Percentiles rank a stretch among this genome's conserved stretches.
phyloP scores from a whole-genome alignment of 2,797 vertebrate genomes.

The Bryconaethiops microstoma region DNA sequence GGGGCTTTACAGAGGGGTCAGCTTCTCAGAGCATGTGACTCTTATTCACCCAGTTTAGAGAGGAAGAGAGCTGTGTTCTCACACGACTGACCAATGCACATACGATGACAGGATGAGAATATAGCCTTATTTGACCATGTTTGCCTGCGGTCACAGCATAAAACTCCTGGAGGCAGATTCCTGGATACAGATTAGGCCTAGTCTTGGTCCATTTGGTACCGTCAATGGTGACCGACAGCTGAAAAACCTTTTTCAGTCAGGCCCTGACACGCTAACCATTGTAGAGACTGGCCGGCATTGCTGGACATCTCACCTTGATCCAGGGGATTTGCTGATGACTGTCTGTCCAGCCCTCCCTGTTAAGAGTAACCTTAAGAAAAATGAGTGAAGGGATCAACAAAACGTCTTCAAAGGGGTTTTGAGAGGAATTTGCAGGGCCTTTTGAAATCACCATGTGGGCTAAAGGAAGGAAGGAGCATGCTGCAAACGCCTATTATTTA shows the following conservation, averaged over 20 bases:
- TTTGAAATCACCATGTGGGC: constrained; percentile 18
- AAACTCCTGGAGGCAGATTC: neutral
- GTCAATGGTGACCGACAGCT: neutral
- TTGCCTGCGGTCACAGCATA: neutral
- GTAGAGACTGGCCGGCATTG: neutral
- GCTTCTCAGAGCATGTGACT: constrained; percentile 58
- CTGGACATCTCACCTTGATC: neutral
- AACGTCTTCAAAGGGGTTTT: constrained; percentile 31
- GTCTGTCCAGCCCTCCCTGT: neutral
- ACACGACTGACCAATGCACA: constrained; percentile 50
- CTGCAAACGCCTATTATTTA: constrained; percentile 20
- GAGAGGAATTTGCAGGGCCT: constrained; percentile 24
- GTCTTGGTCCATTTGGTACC: neutral
- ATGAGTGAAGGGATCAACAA: neutral
- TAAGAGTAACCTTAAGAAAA: neutral
- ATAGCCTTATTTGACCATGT: constrained; percentile 18
- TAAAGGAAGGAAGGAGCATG: neutral
- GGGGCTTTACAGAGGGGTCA: constrained; percentile 57
- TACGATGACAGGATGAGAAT: constrained; percentile 31
- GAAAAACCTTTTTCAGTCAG: neutral
- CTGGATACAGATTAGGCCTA: constrained; percentile 1
- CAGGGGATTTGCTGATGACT: neutral
- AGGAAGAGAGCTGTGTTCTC: constrained; percentile 48
- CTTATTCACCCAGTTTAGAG: constrained; percentile 41
- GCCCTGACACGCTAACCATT: neutral